Evolutionary conservation across 2,113 vertebrate species (phyloP), one percentile per base, ranked within the genome.

Genomic region (Spheniscus mendiculus): DNA sequence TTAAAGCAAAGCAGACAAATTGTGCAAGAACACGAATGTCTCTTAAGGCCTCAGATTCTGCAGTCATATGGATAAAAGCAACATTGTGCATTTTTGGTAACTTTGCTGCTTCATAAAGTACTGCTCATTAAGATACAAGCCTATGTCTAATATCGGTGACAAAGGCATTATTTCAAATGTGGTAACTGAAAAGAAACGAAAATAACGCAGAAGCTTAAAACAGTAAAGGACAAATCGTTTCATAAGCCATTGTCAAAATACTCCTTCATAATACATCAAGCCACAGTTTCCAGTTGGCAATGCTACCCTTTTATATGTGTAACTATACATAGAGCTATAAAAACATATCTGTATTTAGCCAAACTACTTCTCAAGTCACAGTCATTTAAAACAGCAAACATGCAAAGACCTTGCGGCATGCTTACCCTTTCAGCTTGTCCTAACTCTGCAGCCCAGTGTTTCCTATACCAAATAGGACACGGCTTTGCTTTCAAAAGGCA

Each of bases 1-100:
- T 94, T 90, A 77, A 91, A 95, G 87, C 40, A 82, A 87, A 93
- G 55, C 72, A 79, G 90, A 38, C 59, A 96, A 96, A 36, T 91
- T 66, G n/a, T 86, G 50, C 71, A 86, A 88, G 70, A 94, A 76
- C 81, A 86, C 12, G 73, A 72, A 89, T 29, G 45, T 34, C 40
- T 95, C 49, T 59, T 36, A 90, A 76, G 73, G 52, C 71, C 66
- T 89, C 40, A 12, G 12, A 61, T 94, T 79, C 42, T 87, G 27
- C 22, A 65, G 10, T 49, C 30, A 5, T 5, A 45, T 13, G 17
- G 56, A 83, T 87, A 86, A 89, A 84, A 87, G 29, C 44, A 95
- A 23, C 23, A 30, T 5, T 38, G 7, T n/a, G 12, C 19, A 71
- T 20, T 92, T 72, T 45, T 40, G 49, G 55, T 79, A 79, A 50